These are phyloP conservation scores for Aporrectodea caliginosa DNA, from an alignment of 1,140 invertebrate species.

Conservation along the genomic window DNA sequence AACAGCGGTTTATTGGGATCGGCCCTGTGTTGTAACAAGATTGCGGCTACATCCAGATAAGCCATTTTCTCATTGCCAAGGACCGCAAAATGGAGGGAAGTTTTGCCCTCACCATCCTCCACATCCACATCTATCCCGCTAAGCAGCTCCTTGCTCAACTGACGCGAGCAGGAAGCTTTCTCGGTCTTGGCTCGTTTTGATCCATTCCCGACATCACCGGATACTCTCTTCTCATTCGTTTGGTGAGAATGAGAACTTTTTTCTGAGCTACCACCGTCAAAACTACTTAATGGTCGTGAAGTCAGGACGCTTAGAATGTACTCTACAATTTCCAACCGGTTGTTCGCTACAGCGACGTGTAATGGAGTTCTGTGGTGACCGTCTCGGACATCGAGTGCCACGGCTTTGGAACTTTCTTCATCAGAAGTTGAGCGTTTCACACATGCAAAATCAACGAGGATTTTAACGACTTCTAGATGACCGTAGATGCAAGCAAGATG, in stretches of 20 bases:
- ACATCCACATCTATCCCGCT: constrained; percentile 41
- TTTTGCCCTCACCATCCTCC: constrained; percentile 42
- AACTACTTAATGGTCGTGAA: constrained; percentile 23
- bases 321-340: constrained; percentile 70
- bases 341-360: constrained; percentile 80
- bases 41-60: constrained; percentile 64
- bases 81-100: constrained; percentile 44
- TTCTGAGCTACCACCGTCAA: constrained; percentile 8
- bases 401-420: constrained; percentile 56
- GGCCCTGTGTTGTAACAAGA: constrained; percentile 68
- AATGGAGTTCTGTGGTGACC: constrained; percentile 82
- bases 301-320: constrained; percentile 57
- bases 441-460: constrained; percentile 64
- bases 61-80: constrained; percentile 39
- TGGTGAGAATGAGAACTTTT: background rate
- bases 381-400: constrained; percentile 85
- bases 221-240: background rate
- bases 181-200: constrained; percentile 25
- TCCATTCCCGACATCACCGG: background rate
- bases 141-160: constrained; percentile 38
- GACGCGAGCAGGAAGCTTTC: constrained; percentile 33
- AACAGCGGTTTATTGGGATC: constrained; percentile 56
- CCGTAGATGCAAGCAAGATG: constrained; percentile 88
- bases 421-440: background rate
- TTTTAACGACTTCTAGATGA: constrained; percentile 63